phyloP scores from a whole-genome alignment of 2,888 invertebrate genomes.

The Hypena proboscidalis region DNA sequence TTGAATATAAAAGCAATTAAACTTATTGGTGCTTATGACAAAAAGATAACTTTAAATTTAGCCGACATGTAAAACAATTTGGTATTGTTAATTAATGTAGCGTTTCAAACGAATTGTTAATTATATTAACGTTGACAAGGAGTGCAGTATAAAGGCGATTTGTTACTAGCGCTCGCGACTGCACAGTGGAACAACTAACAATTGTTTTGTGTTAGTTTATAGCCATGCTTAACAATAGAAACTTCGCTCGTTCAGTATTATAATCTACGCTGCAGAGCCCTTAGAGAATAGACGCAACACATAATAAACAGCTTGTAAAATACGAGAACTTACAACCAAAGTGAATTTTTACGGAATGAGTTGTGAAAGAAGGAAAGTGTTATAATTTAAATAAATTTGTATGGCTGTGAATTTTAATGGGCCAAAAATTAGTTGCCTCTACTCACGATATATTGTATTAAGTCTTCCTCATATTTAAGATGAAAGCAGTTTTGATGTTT shows the following conservation, averaged over 20 bases:
- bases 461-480: conserved; percentile 30
- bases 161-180: conserved; percentile 40
- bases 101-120: no score
- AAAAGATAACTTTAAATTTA: no score
- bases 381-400: conserved; percentile 35
- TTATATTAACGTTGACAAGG: conserved; percentile 42
- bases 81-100: conserved; percentile 28
- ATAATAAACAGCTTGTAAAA: conserved; percentile 27
- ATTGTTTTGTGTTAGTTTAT: conserved; percentile 62
- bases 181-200: conserved; percentile 48
- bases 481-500: conserved; percentile 13
- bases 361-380: conserved; percentile 10
- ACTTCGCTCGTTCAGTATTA: conserved; percentile 58
- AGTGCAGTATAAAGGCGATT: conserved; percentile 46
- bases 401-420: conserved; percentile 26
- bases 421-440: conserved; percentile 21
- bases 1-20: no score
- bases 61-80: no score
- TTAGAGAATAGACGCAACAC: conserved; percentile 28
- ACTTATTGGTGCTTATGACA: no score
- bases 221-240: conserved; percentile 55
- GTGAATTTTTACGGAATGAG: conserved; percentile 14
- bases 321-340: conserved; percentile 11
- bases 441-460: conserved; percentile 34
- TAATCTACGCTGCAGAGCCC: conserved; percentile 44